Evolutionary conservation across 2,888 invertebrate genomes (phyloP).

Genomic region (Metopia argyrocephala): DNA sequence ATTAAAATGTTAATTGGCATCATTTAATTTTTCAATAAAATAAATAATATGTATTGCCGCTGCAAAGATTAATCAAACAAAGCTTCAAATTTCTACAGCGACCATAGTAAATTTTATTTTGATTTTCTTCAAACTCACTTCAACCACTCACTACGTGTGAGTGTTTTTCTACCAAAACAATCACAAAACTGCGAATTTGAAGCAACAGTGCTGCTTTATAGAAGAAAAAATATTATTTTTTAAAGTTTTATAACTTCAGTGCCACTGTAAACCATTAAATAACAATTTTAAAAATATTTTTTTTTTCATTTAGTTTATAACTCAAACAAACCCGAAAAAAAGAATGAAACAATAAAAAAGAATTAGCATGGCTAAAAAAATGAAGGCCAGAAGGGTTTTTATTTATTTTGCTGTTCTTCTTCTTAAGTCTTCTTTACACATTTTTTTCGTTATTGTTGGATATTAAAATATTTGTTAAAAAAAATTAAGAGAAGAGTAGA

Average conservation of each 20-base stretch:
- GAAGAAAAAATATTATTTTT: no score
- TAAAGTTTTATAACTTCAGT: not conserved
- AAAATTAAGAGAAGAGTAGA: not conserved
- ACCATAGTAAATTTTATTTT: no score
- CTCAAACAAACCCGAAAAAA: not conserved
- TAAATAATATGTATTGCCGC: no score
- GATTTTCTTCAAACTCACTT: no score
- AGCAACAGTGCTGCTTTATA: no score
- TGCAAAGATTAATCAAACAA: no score
- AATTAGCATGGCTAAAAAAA: not conserved
- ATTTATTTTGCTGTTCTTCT: not conserved
- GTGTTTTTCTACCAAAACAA: no score
- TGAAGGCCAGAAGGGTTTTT: not conserved
- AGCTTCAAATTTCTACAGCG: no score
- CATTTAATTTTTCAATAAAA: no score
- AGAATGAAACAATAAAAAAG: not conserved
- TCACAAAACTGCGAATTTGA: no score
- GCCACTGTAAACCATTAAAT: not conserved
- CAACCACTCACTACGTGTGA: no score
- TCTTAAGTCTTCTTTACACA: not conserved
- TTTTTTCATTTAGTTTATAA: not conserved
- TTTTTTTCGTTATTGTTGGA: not conserved
- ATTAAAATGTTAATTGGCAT: no score
- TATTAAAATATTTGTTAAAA: not conserved
- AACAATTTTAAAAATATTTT: not conserved